Evolutionary conservation across 2,113 vertebrate genomes (phyloP), one percentile per base, ranked within the genome.

Genomic region (Pandion haliaetus): DNA sequence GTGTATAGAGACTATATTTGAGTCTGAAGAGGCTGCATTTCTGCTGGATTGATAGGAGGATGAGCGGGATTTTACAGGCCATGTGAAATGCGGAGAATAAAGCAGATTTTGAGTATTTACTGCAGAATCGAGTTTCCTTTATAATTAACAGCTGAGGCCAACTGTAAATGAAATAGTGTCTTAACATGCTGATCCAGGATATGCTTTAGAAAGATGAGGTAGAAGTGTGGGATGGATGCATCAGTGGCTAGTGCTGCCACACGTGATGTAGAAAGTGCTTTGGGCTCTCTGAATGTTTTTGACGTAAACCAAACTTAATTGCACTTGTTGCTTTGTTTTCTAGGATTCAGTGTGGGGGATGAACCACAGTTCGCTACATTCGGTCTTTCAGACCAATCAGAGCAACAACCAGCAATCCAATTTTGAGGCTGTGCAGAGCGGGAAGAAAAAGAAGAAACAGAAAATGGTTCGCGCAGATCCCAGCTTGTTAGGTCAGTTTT

Each of bases 361-460:
- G 97, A 99, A 98, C 96, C 98, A 99, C 95, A 99, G 98, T 57
- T 98, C 98, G 62, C 98, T 99, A 80, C 98, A 99, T 90, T 98
- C 99, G 4, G 98, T 99, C 87, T 99, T 99, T 98, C 99, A 99
- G 97, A 98, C 98, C 95, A 99, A 99, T 98, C 99, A 99, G 86
- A 99, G 98, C 67, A 99, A 98, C 97, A 98, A 98, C 93, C 99
- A 99, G 93, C 99, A 99, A 95, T 98, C 99, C 79, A 99, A 97
- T 90, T 99, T 99, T 88, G 99, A 99, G 95, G 99, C 99, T 12
- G 99, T 99, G 92, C 99, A 99, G 97, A 99, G 99, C 26, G 99
- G 99, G 85, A 99, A 99, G 98, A 99, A 99, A 97, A 99, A 99
- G 98, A 99, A 99, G 98, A 99, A 99, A 82, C 99, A 99, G 98